These are phyloP conservation scores for Aricia artaxerxes DNA, from an alignment of 2,888 invertebrate species.

Conservation along the genomic window DNA sequence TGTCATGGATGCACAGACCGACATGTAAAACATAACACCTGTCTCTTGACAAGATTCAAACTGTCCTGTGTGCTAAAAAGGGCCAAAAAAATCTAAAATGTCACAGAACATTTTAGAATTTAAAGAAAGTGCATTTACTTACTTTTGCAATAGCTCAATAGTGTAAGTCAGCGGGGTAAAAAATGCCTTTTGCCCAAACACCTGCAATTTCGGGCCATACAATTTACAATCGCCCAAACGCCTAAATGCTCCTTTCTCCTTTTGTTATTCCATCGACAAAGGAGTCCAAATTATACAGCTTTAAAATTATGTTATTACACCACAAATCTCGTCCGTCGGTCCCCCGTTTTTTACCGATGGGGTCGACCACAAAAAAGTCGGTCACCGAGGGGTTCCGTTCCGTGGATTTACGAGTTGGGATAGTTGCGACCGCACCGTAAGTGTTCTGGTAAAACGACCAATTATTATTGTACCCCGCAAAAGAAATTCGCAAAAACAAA, in stretches of 20 bases:
- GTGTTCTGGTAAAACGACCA: not conserved
- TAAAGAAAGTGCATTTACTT: not conserved
- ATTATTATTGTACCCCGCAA: not conserved
- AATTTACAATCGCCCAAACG: too few relatives aligned
- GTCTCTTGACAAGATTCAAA: too few relatives aligned
- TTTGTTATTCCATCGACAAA: constrained; percentile 24
- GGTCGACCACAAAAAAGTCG: constrained; percentile 57
- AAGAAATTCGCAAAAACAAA: too few relatives aligned
- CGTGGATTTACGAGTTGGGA: constrained; percentile 42
- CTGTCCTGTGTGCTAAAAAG: too few relatives aligned
- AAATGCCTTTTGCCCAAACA: not conserved
- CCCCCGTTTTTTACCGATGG: constrained; percentile 46
- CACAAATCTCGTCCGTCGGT: constrained; percentile 35
- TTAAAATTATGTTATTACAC: constrained; percentile 27
- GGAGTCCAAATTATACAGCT: constrained; percentile 16
- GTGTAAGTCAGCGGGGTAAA: too few relatives aligned
- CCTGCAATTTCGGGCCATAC: too few relatives aligned
- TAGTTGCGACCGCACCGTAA: constrained; percentile 33
- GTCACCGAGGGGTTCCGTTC: constrained; percentile 59
- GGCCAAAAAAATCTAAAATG: too few relatives aligned
- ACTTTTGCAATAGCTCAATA: not conserved
- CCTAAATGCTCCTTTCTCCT: not conserved
- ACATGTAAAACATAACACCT: too few relatives aligned
- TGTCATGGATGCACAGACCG: too few relatives aligned
- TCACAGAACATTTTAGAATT: too few relatives aligned